Base-by-base conservation (phyloP, 2,113 vertebrate species). In the Halcyon malimbica region DNA sequence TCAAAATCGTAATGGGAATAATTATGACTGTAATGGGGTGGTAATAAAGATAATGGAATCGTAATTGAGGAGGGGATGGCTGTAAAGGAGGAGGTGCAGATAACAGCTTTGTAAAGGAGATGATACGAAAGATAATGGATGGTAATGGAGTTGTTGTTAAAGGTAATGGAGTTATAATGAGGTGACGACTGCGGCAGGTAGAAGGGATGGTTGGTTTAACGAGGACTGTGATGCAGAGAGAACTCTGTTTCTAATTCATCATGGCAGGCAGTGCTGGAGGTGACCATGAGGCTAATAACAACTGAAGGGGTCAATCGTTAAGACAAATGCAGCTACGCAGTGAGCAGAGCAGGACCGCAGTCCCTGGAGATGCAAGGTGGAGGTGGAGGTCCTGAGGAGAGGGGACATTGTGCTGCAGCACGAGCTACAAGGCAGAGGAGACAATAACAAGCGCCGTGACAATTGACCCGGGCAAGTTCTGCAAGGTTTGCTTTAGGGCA, bases 131-230 rank as follows among this genome's bases (percentile, higher is more conserved):
- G 94, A 97, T 97, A 98, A 98, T 96, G 97, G 97, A 56, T 93
- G 70, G 96, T 97, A 97, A 98, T 92, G 86, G 97, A 31, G 91
- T 95, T 95, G 94, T 92, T 94, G 95, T 92, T 97, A 93, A 94
- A 97, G 84, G 94, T 97, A 98, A 98, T 98, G 97, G 97, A 94
- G 93, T 97, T 98, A 95, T 97, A 98, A 98, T 97, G 97, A 98
- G 97, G 93, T 74, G 75, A 91, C 6, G 78, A 79, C 86, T 93
- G 65, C 12, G 3, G 93, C 90, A 90, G 85, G 95, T 88, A 94
- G 88, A 87, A 92, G 83, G 41, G 75, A 89, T 93, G 94, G 90
- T 97, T 83, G 62, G 91, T 93, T 84, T 97, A 96, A 97, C 5
- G 46, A 90, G 83, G 87, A 57, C 92, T 33, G 1, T 16, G 87